Evolutionary conservation across 2,888 invertebrate species (phyloP), one percentile per base, ranked within the genome.

Genomic region (Conistra vaccinii): DNA sequence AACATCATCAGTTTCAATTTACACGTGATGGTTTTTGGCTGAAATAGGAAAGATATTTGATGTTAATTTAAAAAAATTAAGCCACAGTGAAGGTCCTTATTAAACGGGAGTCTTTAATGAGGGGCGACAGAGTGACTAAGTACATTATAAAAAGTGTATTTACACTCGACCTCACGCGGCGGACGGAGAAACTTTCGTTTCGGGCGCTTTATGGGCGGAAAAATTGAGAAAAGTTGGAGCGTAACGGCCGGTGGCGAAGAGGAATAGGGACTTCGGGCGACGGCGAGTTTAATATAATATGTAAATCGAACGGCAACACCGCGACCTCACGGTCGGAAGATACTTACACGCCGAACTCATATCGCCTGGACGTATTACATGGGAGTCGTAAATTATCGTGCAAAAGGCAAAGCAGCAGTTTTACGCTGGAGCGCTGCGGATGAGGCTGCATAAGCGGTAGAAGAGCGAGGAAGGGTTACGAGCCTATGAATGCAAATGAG

Each of bases 401-500:
- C 92, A 92, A 94, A 95, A 95, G 93, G 92, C 94, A 90, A 94
- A 91, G 92, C 92, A 92, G 92, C 93, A 92, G 94, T 95, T 96
- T 95, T 94, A 95, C 94, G 93, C 91, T 89, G 83, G 73, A 83
- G 80, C 80, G 90, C 89, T 90, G 86, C 89, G 91, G 92, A 91
- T 91, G 92, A 92, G 93, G 91, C 92, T 92, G 93, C 93, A 91
- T 90, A 90, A 92, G 92, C 93, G 91, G 89, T 91, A 91, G 92
- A 92, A 91, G 92, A 92, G 90, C 93, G 93, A 93, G 94, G 93
- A 95, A 95, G 96, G 96, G 96, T 96, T 96, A 95, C 94, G 94
- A 94, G 95, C 95, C 96, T 94, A 96, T 96, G 96, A 96, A 96
- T 96, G 96, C 96, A 96, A 96, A 96, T 96, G 95, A 96, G 95